Evolutionary conservation across 2,113 vertebrate species (phyloP), one percentile per base, ranked within the genome.

Genomic region (Toxotes jaculatrix): DNA sequence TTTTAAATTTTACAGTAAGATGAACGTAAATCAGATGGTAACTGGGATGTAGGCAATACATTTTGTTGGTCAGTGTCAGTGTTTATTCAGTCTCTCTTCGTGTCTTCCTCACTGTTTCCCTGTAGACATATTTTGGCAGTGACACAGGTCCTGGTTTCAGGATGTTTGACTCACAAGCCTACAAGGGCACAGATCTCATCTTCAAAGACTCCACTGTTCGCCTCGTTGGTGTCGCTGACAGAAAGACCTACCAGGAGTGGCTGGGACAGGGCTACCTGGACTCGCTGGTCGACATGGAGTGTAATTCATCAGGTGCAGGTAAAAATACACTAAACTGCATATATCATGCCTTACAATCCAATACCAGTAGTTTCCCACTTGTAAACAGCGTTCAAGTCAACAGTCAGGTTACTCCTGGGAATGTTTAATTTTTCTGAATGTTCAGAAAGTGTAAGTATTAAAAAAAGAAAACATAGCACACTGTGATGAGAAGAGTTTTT

Each of bases 131-230:
- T 79, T 99, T 96, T 81, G 95, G 96, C 70, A 94, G 93, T 0
- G 94, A 94, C 76, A 84, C 87, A 76, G 91, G 40, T 55, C 0
- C 87, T 84, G 95, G 57, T 40, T 99, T 99, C 92, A 94, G 84
- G 91, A 98, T 99, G 97, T 99, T 99, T 65, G 95, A 97, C 90
- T 99, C 98, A 1, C 90, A 95, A 67, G 0, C 27, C 38, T 99
- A 97, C 69, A 32, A 81, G 0, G 96, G 96, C 67, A 91, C 93
- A 65, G 96, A 99, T 87, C 94, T 99, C 76, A 94, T 99, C 75
- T 99, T 99, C 91, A 98, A 96, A 84, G 98, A 99, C 87, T 97
- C 97, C 70, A 93, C 98, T 0, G 13, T 96, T 14, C 91, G 66
- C 27, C 90, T 96, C 0, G 94, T 97, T 65, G 96, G 95, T 0